Evolutionary conservation across 2,888 invertebrate species (phyloP), one percentile per base, ranked within the genome.

Genomic region (Acleris literana): DNA sequence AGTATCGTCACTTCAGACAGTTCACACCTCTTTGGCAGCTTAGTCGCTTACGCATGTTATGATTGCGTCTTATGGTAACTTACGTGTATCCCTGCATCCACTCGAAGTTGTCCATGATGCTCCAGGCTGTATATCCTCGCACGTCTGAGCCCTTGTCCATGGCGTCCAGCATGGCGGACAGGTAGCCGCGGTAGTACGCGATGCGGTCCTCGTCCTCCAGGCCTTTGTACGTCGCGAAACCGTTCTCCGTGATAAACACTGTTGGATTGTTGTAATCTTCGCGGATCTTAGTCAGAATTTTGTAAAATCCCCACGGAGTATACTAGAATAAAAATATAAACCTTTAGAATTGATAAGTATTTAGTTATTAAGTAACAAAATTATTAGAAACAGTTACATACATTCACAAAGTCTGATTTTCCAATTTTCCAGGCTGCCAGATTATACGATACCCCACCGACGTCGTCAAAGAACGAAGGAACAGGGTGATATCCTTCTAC

Each of bases 31-130:
- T 25, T 25, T 4, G 25, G 25, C 25, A 1, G 20, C 20, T 20
- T 20, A 20, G 2, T 2, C 25, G 25, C 0, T 25, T 25, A 25
- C 25, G 25, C 25, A 5, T 25, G 25, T 25, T 25, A 25, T 25
- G 25, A 25, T 6, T 25, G 6, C 6, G 6, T 25, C 25, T 25
- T 6, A 1, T 25, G 25, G n/a, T n/a, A 33, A 80, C 90, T 90
- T 81, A 93, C 88, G 78, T 83, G 75, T 93, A 95, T 53, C 94
- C 94, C 44, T 73, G 63, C 18, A 80, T 72, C 94, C 94, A 95
- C 80, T 95, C 94, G 72, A 94, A 94, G 75, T 94, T 94, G 73
- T 95, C 95, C 84, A 94, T 86, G 1, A 95, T 80, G 61, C 93
- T 93, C 94, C 95, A 94, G 5, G 92, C 92, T 0, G 93, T 89